Conservation (phyloP, 2,113 vertebrate species). For the Leucopternis melanops region DNA sequence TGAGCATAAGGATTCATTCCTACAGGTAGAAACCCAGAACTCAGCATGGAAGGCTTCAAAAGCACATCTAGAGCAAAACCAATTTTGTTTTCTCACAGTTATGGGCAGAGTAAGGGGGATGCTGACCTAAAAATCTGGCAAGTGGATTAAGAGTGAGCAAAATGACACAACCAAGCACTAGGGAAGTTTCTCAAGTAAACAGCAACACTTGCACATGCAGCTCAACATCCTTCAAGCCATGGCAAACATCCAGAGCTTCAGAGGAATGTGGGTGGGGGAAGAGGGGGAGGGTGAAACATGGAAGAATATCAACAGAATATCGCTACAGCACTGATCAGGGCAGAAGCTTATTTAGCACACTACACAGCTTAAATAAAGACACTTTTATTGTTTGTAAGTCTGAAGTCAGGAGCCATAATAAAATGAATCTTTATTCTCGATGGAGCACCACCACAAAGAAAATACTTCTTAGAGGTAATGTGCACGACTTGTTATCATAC, state of each 20-base stretch:
- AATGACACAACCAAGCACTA: no score
- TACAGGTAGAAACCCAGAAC: not conserved
- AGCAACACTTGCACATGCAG: no score
- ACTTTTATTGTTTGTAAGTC: not conserved
- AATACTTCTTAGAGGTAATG: not conserved
- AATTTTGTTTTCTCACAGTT: not conserved
- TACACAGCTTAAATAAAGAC: not conserved
- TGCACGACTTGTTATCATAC: not conserved
- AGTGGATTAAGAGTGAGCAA: no score
- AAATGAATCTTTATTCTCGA: not conserved
- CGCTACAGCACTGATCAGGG: not conserved
- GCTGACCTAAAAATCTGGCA: no score
- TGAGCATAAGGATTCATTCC: not conserved
- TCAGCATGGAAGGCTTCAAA: not conserved
- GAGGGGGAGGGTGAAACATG: no score
- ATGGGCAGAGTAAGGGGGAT: not conserved
- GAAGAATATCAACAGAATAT: not conserved
- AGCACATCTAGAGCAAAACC: not conserved
- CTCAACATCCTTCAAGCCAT: no score
- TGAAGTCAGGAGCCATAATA: not conserved
- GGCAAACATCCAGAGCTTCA: no score
- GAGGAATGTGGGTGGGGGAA: no score
- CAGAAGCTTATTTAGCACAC: not conserved
- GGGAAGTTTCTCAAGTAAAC: no score
- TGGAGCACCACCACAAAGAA: not conserved